Conservation (phyloP, 2,797 vertebrate species). For the Pseudotriccus pelzelni region DNA sequence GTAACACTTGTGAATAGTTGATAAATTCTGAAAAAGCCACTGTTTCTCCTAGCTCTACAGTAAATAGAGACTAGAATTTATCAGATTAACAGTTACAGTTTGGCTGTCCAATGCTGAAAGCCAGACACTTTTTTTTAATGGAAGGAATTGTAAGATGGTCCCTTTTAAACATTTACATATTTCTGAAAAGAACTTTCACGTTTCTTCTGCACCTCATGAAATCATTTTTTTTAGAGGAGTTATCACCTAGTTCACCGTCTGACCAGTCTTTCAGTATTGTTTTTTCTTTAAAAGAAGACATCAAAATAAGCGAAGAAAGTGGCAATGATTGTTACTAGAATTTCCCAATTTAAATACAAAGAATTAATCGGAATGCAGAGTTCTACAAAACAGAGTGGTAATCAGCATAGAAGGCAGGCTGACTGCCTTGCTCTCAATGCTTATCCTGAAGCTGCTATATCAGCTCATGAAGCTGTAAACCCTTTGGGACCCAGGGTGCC, state of each 20-base stretch:
- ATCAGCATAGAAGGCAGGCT: background rate
- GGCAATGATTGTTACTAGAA: background rate
- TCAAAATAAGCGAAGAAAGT: background rate
- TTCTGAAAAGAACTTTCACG: background rate
- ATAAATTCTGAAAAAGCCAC: constrained; percentile 12
- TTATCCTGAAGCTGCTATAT: background rate
- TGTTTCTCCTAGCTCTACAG: background rate
- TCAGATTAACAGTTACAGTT: background rate
- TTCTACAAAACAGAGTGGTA: background rate
- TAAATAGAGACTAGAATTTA: background rate
- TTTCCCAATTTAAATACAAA: background rate
- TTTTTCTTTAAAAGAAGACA: background rate
- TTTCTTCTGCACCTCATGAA: background rate
- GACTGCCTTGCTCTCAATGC: background rate
- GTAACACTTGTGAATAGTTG: background rate
- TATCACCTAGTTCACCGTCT: background rate
- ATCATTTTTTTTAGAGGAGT: background rate
- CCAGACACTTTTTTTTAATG: background rate
- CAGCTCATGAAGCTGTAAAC: background rate
- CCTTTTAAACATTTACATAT: background rate
- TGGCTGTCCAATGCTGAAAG: background rate
- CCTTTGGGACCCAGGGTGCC: background rate
- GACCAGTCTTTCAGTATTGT: background rate
- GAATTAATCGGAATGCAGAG: background rate
- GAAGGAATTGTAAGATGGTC: background rate